These are phyloP conservation scores for Phymatocera aterrima DNA, from an alignment of 2,888 invertebrate species.

Conservation along the genomic window DNA sequence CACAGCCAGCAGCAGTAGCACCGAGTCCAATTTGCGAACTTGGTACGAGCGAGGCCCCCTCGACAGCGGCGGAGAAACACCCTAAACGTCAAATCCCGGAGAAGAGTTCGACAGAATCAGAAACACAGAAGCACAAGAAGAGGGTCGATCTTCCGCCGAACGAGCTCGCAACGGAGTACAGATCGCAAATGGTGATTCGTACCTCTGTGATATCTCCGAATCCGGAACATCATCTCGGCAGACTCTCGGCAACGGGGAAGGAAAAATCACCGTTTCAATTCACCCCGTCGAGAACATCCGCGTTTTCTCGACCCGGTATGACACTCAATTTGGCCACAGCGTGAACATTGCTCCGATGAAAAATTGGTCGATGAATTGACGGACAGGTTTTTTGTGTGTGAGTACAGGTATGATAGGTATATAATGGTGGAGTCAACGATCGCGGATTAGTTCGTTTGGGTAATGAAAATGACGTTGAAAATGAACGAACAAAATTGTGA, in stretches of 20 bases:
- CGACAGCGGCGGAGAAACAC: conserved; percentile 5
- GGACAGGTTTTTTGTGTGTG: not conserved
- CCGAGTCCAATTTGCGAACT: conserved; percentile 24
- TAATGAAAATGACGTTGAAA: too few relatives aligned
- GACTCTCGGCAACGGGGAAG: conserved; percentile 46
- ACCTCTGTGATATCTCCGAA: conserved; percentile 78
- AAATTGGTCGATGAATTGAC: too few relatives aligned
- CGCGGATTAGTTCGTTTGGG: not conserved
- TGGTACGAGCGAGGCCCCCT: not conserved
- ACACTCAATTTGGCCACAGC: conserved; percentile 67
- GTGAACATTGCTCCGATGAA: conserved; percentile 49
- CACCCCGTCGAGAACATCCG: conserved; percentile 60
- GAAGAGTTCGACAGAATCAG: conserved; percentile 51
- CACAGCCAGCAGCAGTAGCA: conserved; percentile 41
- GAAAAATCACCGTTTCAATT: conserved; percentile 57
- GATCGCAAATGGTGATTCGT: conserved; percentile 74
- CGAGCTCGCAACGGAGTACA: conserved; percentile 55
- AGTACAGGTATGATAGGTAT: not conserved
- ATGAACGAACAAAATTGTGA: too few relatives aligned
- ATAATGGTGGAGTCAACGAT: not conserved
- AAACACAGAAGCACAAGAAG: conserved; percentile 14
- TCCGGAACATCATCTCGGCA: conserved; percentile 73
- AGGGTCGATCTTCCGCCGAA: conserved; percentile 27
- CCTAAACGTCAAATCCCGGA: conserved; percentile 47
- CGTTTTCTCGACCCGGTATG: conserved; percentile 66